Evolutionary conservation across 2,113 vertebrate species (phyloP).

Genomic region (Empidonax traillii): DNA sequence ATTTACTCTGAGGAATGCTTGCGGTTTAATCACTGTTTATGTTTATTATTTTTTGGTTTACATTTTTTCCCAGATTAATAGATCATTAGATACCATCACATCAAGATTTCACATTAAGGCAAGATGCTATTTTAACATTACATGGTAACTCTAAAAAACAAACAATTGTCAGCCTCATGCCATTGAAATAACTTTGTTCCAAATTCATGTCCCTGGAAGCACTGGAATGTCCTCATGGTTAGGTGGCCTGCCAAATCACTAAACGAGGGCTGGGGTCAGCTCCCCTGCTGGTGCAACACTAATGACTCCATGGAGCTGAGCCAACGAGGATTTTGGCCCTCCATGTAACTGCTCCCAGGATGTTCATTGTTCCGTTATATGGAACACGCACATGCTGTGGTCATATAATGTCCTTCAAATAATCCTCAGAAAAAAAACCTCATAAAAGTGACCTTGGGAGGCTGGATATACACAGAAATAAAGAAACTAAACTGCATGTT

Average conservation of each 20-base stretch:
- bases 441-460: neutral
- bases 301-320: neutral
- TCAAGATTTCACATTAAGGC: constrained; percentile 22
- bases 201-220: neutral
- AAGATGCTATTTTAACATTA: constrained; percentile 28
- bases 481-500: neutral
- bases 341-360: neutral
- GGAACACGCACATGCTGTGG: neutral
- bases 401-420: neutral
- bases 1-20: constrained; percentile 32
- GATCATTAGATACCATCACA: constrained; percentile 37
- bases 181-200: neutral
- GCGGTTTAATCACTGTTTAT: constrained; percentile 48
- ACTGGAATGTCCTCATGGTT: neutral
- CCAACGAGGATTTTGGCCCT: neutral
- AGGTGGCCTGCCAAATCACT: neutral
- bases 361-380: neutral
- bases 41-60: constrained; percentile 58
- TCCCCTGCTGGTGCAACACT: neutral
- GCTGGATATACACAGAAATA: neutral
- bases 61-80: constrained; percentile 54
- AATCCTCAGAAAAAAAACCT: neutral
- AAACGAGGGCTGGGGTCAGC: neutral
- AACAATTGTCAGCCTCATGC: neutral
- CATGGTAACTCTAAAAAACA: constrained; percentile 49